Evolutionary conservation across 2,888 invertebrate species (phyloP).

Genomic region (Polyommatus iphigenia): DNA sequence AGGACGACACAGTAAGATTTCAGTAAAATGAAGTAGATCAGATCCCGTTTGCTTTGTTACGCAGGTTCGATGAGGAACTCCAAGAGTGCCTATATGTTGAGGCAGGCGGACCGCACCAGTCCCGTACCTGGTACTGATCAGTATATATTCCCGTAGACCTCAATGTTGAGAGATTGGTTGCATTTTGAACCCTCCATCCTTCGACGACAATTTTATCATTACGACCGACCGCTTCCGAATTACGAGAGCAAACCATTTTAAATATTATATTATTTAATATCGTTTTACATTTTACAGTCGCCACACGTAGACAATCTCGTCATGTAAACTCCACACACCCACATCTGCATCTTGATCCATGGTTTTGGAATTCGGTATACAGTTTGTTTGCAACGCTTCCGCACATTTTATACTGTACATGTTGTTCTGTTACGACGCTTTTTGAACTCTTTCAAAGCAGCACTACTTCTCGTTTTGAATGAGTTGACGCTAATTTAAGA

Average conservation of each 20-base stretch:
- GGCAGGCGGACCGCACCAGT: constrained; percentile 82
- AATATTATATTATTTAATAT: constrained; percentile 13
- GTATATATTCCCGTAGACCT: constrained; percentile 69
- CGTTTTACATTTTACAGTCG: constrained; percentile 23
- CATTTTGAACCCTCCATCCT: constrained; percentile 57
- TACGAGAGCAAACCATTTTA: constrained; percentile 32
- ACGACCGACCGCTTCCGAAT: constrained; percentile 60
- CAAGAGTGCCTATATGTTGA: constrained; percentile 84
- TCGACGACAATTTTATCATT: constrained; percentile 49
- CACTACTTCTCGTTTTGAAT: constrained; percentile 41
- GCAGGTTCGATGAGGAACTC: constrained; percentile 84
- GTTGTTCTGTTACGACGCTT: constrained; percentile 39
- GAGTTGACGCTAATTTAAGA: constrained; percentile 39
- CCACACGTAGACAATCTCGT: constrained; percentile 35
- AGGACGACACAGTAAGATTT: constrained; percentile 38
- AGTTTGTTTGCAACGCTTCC: constrained; percentile 68
- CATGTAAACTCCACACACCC: constrained; percentile 40
- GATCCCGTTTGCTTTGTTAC: constrained; percentile 73
- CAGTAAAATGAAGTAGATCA: constrained; percentile 51
- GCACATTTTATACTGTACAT: constrained; percentile 55
- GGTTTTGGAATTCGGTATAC: constrained; percentile 26
- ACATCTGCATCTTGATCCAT: constrained; percentile 35
- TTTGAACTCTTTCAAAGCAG: constrained; percentile 49
- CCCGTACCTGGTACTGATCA: constrained; percentile 78
- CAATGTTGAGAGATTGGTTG: constrained; percentile 59